Evolutionary conservation across 35 echinoderm and acorn worm species (phyloP).

Genomic region (Ophioderma brevispina): DNA sequence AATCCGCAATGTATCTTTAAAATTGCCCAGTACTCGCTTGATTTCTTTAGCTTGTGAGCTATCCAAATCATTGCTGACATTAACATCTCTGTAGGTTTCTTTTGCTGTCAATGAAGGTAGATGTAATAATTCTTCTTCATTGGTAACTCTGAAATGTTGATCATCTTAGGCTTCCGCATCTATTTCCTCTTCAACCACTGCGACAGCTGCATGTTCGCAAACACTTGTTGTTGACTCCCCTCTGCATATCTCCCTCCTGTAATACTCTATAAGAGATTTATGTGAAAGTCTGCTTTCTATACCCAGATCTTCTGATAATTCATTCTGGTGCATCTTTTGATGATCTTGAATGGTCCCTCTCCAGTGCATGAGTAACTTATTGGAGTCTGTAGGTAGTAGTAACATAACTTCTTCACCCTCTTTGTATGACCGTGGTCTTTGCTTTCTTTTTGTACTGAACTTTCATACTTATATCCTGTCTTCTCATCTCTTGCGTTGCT

Average conservation of each 20-base stretch:
- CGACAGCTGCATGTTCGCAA: neutral
- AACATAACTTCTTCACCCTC: neutral
- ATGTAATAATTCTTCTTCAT: neutral
- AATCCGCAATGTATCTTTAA: slow-evolving; percentile 18
- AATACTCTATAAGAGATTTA: neutral
- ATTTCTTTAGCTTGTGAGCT: too few species aligned
- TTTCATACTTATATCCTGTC: neutral
- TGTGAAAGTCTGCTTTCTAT: neutral
- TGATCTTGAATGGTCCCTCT: neutral
- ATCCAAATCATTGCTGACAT: too few species aligned
- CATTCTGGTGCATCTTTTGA: neutral
- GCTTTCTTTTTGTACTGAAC: neutral
- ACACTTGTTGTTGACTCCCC: neutral
- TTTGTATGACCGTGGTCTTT: neutral
- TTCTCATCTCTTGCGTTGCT: neutral
- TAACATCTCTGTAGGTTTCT: neutral
- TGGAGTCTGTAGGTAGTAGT: neutral
- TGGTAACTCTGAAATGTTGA: neutral
- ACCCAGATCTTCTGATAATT: neutral
- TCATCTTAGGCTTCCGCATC: neutral
- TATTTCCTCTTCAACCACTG: slow-evolving; percentile 6
- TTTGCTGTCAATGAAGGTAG: neutral
- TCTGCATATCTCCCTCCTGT: neutral
- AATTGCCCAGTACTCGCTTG: neutral
- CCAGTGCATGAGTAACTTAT: neutral